Percentiles rank a stretch among this genome's conserved stretches.
Evolutionary conservation across 2,797 vertebrate genomes (phyloP).

Genomic region (Acanthurus lineatus): DNA sequence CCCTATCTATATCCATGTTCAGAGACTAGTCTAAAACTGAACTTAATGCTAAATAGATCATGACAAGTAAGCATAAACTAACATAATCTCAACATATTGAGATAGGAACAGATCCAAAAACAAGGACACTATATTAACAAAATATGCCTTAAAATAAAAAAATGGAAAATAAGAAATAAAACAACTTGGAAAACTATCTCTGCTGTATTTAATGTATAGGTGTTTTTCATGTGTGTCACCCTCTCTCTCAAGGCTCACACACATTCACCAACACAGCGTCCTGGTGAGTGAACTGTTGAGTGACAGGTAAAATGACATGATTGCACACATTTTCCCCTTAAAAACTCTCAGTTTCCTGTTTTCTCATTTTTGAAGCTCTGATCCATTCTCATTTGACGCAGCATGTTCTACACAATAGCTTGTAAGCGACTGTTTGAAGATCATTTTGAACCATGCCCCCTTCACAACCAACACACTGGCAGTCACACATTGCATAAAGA

Average conservation of each 20-base stretch:
- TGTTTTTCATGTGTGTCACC: background rate
- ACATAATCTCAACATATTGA: too few species aligned
- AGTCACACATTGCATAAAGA: conserved; percentile 51
- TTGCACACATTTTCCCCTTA: conserved; percentile 67
- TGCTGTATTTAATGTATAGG: background rate
- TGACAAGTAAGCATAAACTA: too few species aligned
- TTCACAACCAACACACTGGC: conserved; percentile 52
- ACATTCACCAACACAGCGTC: conserved; percentile 34
- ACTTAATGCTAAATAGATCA: too few species aligned
- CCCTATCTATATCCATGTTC: too few species aligned
- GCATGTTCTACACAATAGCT: conserved; percentile 69
- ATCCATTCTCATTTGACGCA: conserved; percentile 70
- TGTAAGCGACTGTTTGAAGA: conserved; percentile 70
- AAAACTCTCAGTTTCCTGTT: conserved; percentile 65
- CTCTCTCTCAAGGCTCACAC: background rate
- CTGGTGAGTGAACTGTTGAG: conserved; percentile 66
- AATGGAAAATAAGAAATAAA: background rate
- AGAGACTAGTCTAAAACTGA: too few species aligned
- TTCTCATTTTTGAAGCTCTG: conserved; percentile 62
- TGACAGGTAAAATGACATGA: conserved; percentile 75
- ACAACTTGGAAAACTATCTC: background rate
- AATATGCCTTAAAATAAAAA: too few species aligned
- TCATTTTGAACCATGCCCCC: conserved; percentile 74
- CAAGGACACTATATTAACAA: too few species aligned
- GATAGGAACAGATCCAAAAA: too few species aligned